phyloP scores from a whole-genome alignment of 1,140 invertebrate genomes.

The Tetramorium parvispinum region DNA sequence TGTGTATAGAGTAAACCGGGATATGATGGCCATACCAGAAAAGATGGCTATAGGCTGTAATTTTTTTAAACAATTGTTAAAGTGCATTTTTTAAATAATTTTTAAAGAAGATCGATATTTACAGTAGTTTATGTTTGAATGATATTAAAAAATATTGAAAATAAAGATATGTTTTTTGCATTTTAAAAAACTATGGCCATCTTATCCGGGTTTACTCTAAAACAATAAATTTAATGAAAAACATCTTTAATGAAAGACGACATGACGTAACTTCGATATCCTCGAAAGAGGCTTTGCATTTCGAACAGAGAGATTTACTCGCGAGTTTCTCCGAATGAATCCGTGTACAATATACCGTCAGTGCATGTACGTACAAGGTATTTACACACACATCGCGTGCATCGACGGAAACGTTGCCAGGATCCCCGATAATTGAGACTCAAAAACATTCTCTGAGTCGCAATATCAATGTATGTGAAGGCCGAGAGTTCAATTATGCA shows the following conservation, averaged over 20 bases:
- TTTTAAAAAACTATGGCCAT: no score
- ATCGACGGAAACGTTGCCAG: slow-evolving; percentile 40
- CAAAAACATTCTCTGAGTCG: slow-evolving; percentile 67
- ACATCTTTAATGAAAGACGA: neutral
- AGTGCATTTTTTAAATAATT: no score
- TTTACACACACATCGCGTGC: neutral
- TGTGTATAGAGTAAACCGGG: no score
- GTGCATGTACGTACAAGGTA: neutral
- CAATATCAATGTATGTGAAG: slow-evolving; percentile 38
- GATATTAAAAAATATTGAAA: no score
- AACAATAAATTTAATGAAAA: neutral
- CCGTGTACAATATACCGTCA: neutral
- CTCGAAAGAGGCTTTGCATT: slow-evolving; percentile 30
- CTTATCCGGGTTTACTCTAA: no score
- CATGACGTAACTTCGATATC: slow-evolving; percentile 1
- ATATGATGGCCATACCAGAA: no score
- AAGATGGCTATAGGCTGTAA: no score
- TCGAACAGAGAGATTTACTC: slow-evolving; percentile 23
- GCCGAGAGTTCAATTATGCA: slow-evolving; percentile 54
- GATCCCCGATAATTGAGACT: slow-evolving; percentile 62
- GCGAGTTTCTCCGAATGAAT: slow-evolving; percentile 27
- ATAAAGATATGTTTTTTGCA: no score
- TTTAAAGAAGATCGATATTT: no score
- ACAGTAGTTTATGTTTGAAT: no score
- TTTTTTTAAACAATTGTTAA: no score